phyloP scores from a whole-genome alignment of 2,888 invertebrate genomes.

The Julus scandinavius region DNA sequence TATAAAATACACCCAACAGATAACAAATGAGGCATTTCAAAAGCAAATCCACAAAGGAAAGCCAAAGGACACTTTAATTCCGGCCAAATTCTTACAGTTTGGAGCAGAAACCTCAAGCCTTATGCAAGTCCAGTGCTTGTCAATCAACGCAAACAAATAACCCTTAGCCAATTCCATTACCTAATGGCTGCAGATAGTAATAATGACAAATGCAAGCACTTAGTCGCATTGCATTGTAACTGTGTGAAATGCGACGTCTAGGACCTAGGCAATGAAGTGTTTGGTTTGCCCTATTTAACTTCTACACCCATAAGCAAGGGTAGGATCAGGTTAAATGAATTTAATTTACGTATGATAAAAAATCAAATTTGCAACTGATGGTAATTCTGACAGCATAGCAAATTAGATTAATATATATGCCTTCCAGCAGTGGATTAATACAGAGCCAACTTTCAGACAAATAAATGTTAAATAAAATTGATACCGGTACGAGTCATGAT shows the following conservation, averaged over 20 bases:
- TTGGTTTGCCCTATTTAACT: too few species aligned
- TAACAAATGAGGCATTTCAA: background rate
- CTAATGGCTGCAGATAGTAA: background rate
- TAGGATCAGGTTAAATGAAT: too few species aligned
- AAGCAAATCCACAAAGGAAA: background rate
- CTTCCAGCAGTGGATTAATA: background rate
- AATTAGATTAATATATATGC: background rate
- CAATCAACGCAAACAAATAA: background rate
- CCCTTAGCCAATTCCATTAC: background rate
- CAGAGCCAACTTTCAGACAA: background rate
- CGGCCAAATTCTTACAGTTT: background rate
- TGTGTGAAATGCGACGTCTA: too few species aligned
- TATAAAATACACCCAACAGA: background rate
- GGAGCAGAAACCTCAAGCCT: background rate
- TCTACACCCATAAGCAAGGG: too few species aligned
- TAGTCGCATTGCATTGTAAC: too few species aligned
- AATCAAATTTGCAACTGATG: too few species aligned
- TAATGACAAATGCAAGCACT: too few species aligned
- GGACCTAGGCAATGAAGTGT: too few species aligned
- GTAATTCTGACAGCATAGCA: too few species aligned
- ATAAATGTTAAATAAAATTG: background rate
- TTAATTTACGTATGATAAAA: too few species aligned
- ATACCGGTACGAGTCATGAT: too few species aligned
- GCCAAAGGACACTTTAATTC: constrained; percentile 5
- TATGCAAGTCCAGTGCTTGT: background rate